Percentiles rank a stretch among this genome's conserved stretches.
phyloP scores from a whole-genome alignment of 2,888 invertebrate species.

The Calliscelio sp. region DNA sequence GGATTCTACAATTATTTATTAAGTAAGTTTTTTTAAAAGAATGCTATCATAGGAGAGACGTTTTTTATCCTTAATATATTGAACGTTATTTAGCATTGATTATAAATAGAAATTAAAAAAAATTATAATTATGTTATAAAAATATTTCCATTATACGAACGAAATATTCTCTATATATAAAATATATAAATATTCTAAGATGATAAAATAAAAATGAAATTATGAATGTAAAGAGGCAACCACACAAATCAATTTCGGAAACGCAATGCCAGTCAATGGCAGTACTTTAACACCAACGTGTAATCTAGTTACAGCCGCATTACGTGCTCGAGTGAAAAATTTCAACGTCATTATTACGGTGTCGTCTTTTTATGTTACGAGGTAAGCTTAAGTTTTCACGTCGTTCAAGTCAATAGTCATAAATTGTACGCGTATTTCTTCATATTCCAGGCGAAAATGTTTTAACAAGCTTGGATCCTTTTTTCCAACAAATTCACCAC shows the following conservation, averaged over 20 bases:
- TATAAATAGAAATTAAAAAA: too few relatives aligned
- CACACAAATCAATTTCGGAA: slow-evolving; percentile 38
- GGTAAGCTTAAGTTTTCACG: slow-evolving; percentile 25
- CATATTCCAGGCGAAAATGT: background rate
- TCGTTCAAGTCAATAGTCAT: slow-evolving; percentile 38
- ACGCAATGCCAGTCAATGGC: slow-evolving; percentile 23
- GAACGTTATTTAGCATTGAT: too few relatives aligned
- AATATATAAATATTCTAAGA: background rate
- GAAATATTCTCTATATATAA: too few relatives aligned
- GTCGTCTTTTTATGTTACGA: slow-evolving; percentile 40
- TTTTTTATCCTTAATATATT: too few relatives aligned
- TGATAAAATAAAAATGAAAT: background rate
- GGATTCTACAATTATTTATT: too few relatives aligned
- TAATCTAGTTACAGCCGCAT: slow-evolving; percentile 37
- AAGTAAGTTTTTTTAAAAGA: too few relatives aligned
- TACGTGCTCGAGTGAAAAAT: slow-evolving; percentile 38
- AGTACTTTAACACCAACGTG: slow-evolving; percentile 30
- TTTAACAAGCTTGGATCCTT: slow-evolving; percentile 15
- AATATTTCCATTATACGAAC: too few relatives aligned
- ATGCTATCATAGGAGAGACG: too few relatives aligned
- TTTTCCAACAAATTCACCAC: background rate
- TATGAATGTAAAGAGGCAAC: slow-evolving; percentile 5
- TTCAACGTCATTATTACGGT: slow-evolving; percentile 53
- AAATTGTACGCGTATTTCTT: slow-evolving; percentile 33
- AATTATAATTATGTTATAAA: too few relatives aligned